phyloP scores from a whole-genome alignment of 2,888 invertebrate species.

The Oxystoma pomonae region DNA sequence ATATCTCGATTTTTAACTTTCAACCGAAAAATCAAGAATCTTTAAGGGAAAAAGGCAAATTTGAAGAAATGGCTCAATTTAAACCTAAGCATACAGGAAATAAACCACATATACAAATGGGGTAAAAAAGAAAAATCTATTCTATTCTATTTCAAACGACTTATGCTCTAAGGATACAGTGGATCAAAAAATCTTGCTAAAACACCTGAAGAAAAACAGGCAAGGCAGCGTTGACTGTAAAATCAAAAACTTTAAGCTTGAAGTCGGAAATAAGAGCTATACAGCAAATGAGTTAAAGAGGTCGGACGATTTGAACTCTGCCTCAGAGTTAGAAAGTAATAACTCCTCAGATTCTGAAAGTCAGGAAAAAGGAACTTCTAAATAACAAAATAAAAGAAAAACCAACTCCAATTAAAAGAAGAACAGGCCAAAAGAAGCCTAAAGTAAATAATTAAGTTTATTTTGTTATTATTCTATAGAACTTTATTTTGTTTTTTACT shows the following conservation, averaged over 20 bases:
- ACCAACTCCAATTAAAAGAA: background rate
- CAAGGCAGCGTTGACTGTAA: background rate
- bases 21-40: too few species aligned
- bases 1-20: too few species aligned
- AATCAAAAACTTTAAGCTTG: background rate
- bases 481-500: background rate
- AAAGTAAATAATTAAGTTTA: background rate
- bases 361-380: background rate
- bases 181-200: background rate
- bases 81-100: too few species aligned
- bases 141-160: background rate
- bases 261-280: background rate
- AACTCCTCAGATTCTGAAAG: background rate
- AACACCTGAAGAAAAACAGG: background rate
- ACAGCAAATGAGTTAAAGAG: background rate
- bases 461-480: background rate
- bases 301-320: background rate
- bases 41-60: too few species aligned
- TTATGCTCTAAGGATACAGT: background rate
- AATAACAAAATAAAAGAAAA: background rate
- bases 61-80: too few species aligned
- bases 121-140: background rate
- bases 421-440: background rate
- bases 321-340: background rate
- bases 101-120: background rate